Evolutionary conservation across 2,888 invertebrate species (phyloP), one percentile per base, ranked within the genome.

Genomic region (Antitype chi): DNA sequence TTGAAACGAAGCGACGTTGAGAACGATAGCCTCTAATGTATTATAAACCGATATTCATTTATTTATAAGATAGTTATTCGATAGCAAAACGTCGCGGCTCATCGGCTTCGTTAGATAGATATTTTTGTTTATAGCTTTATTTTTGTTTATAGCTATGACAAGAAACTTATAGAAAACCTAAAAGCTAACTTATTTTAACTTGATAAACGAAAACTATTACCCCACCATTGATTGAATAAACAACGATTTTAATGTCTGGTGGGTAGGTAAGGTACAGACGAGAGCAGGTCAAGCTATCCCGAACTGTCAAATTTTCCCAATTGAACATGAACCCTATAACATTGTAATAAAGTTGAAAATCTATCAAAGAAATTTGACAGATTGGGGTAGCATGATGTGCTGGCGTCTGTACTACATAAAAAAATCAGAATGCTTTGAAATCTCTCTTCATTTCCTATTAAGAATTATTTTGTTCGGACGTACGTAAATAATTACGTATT

Each of bases 1-100:
- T 87, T 87, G 82, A 89, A 87, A 80, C 74, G 78, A 83, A 82
- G 86, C 84, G 87, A 76, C 84, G 63, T 78, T 71, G 78, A 82
- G 80, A 87, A 67, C 78, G 78, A 87, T 85, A 80, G 75, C 76
- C 63, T 72, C 74, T 79, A 79, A 87, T 78, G 74, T 81, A 81
- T 79, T 85, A 84, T 79, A 84, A 81, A 84, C 81, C 78, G 73
- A 85, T 87, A 77, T 77, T 79, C 73, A 85, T 85, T 87, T 80
- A 84, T 85, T 84, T 78, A 76, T 69, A 75, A 70, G 87, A 84
- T 84, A 57, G 63, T 76, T 71, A 70, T 49, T 63, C 64, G 82
- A 85, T 85, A 87, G 82, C 76, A 23, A 86, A 86, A 60, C 57
- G 43, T 66, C 20, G 71, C 64, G 17, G 57, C 59, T 71, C 63